Base-by-base conservation (phyloP, 2,797 vertebrate species). In the Xyrichtys novacula region DNA sequence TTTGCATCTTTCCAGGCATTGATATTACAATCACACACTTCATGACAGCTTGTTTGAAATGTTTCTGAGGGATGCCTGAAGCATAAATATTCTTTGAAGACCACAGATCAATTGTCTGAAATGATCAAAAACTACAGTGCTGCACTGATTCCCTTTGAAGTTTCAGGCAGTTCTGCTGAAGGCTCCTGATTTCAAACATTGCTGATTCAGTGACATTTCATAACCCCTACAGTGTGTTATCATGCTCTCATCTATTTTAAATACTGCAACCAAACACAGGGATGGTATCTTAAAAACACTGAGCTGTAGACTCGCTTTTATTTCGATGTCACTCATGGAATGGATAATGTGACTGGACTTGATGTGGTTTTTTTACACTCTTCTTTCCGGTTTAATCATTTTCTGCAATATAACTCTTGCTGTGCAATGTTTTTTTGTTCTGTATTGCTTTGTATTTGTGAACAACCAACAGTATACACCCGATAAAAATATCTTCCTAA, bases 61-160 rank as follows among this genome's bases (percentile, higher is more conserved):
- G 48, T 70, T 86, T 85, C 80, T 78, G 19, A 77, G 87, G 75
- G 64, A 84, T 74, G 85, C 90, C 90, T 78, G 76, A 74, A 87
- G 87, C 85, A 76, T 80, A 88, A 88, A 89, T 83, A 81, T 85
- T 86, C 87, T 92, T 89, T 91, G 85, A 92, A 86, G 80, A 60
- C 74, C 72, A 85, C 76, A 88, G 86, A 92, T 93, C 88, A 88
- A 85, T 90, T 91, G 85, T 92, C 81, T 91, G 58, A 61, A 67
- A 54, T 91, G 89, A 93, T 93, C 88, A 91, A 91, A 91, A 91
- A 85, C 84, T 76, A 83, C 78, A 80, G 81, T 43, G 61, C 76
- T 26, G 58, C 29, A 23, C 74, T 67, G 73, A 88, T 87, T 89
- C 83, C 43, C 82, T 92, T 91, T 93, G 85, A 92, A 90, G 91